Evolutionary conservation across 2,888 invertebrate species (phyloP).

Genomic region (Eupelmus urozonus): DNA sequence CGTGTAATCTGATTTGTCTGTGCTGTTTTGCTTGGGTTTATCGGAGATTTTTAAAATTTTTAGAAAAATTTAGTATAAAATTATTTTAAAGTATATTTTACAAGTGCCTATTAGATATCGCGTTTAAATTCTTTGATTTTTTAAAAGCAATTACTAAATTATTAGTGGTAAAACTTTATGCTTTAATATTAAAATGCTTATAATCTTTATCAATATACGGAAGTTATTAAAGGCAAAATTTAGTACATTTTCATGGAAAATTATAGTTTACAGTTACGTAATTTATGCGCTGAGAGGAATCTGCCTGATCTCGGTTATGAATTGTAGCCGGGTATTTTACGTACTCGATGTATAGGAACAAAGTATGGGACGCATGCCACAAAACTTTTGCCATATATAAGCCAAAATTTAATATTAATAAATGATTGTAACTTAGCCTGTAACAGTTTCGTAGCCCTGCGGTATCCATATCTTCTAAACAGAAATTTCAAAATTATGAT

Average conservation of each 20-base stretch:
- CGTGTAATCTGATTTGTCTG: conserved; percentile 28
- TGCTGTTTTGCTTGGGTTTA: background rate
- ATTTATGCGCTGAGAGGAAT: background rate
- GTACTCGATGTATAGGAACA: background rate
- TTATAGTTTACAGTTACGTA: background rate
- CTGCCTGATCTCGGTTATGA: background rate
- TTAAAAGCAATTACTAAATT: too few relatives aligned
- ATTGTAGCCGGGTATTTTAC: conserved; percentile 14
- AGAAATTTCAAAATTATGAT: background rate
- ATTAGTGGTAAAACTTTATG: too few relatives aligned
- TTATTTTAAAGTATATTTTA: too few relatives aligned
- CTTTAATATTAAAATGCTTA: too few relatives aligned
- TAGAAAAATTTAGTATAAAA: background rate
- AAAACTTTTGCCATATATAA: conserved; percentile 21
- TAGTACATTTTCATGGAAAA: background rate
- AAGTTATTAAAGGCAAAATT: background rate
- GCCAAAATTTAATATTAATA: conserved; percentile 29
- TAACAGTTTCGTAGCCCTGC: background rate
- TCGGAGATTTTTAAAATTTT: background rate
- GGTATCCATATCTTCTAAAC: background rate
- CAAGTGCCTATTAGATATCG: too few relatives aligned
- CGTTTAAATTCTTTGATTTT: too few relatives aligned
- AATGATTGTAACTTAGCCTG: background rate
- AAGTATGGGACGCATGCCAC: conserved; percentile 14
- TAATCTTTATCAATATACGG: too few relatives aligned